Base-by-base conservation (phyloP, 2,888 invertebrate species). In the Acrocyrtus sp. region DNA sequence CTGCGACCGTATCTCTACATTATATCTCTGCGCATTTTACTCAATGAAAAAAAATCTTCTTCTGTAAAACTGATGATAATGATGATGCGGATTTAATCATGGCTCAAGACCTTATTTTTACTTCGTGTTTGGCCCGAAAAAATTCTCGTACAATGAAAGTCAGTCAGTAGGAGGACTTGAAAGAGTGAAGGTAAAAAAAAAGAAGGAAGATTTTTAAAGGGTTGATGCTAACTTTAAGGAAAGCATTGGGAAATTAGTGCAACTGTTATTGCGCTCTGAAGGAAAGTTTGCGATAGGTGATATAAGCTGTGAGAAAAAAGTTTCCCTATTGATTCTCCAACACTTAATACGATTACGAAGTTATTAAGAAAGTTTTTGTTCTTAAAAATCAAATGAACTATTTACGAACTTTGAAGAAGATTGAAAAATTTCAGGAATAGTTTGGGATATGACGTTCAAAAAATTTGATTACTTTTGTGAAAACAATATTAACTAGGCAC, bases 31-130 rank as follows among this genome's bases (percentile, higher is more conserved):
- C 54, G 45, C 43, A 58, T 39, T 53, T 53, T 19, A 53, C 29
- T 53, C 53, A 1, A 29, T 48, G 34, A 60, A 48, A 29, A 17
- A 47, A 24, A n/a, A n/a, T n/a, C n/a, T 53, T 54, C 50, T 56
- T 62, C 41, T 48, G 21, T 12, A 24, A 60, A 48, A 48, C 17
- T 54, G 29, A 43, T 22, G 39, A 60, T 51, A 12, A 68, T 69
- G 50, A 67, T 67, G 67, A 69, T 69, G 69, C 47, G 24, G 69
- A 69, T 69, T 69, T 56, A 69, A 69, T 69, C 60, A 69, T 69
- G 51, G 53, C 41, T 54, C 29, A n/a, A n/a, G n/a, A n/a, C 43
- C 4, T 53, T n/a, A 15, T 48, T 26, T 24, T 15, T 12, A 21
- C 17, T 6, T 21, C 41, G 43, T 66, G 26, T 54, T 43, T 50